Percentiles rank a stretch among this genome's conserved stretches.
Conservation (phyloP, 2,113 vertebrate genomes). For the Poicephalus gulielmi region DNA sequence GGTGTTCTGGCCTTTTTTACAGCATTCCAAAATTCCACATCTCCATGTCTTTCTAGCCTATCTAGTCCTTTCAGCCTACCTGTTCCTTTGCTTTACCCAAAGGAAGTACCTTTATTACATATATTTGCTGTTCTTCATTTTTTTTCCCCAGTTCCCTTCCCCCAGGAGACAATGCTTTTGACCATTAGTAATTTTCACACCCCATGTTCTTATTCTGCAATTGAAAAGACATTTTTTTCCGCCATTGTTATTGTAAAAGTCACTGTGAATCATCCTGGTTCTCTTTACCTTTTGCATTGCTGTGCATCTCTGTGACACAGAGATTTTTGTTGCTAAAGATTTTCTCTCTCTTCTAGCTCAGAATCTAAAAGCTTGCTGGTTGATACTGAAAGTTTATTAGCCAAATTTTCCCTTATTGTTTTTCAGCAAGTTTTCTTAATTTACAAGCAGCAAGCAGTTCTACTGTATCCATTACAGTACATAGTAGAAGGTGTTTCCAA, state of each 20-base stretch:
- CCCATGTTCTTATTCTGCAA: neutral
- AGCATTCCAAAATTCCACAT: neutral
- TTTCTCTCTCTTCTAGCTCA: neutral
- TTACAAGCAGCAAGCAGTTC: neutral
- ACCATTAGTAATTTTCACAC: neutral
- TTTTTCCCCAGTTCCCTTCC: accelerated
- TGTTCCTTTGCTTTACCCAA: neutral
- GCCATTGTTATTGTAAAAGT: neutral
- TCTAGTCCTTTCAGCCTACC: neutral
- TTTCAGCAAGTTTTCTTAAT: neutral
- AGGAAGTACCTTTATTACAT: neutral
- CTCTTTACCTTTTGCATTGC: neutral
- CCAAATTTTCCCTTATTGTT: neutral
- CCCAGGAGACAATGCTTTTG: neutral
- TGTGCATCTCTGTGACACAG: neutral
- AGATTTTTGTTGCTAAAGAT: neutral
- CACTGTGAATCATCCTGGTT: neutral
- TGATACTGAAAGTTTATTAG: neutral
- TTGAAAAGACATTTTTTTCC: neutral
- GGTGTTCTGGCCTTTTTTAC: neutral
- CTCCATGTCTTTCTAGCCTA: neutral
- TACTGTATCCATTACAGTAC: neutral
- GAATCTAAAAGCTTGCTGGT: neutral
- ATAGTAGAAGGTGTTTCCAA: neutral
- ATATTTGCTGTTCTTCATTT: neutral